A percentile compares a stretch with the other conserved stretches of the same genome.
Conservation (phyloP, 2,888 invertebrate genomes). For the Trichopoda pennipes region DNA sequence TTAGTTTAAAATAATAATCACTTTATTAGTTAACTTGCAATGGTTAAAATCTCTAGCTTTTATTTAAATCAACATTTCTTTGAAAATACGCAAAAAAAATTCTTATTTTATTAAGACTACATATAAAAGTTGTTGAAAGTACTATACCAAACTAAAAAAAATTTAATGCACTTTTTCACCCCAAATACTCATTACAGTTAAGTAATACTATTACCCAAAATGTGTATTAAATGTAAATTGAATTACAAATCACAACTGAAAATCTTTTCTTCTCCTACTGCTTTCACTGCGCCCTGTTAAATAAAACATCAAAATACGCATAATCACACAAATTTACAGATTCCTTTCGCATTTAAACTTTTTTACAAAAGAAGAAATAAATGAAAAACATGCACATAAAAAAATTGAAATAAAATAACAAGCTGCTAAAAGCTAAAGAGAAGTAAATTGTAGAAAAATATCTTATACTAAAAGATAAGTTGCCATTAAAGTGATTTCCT, state of each 20-base stretch:
- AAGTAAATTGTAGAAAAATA: constrained; percentile 63
- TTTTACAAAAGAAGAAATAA: constrained; percentile 30
- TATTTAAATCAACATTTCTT: neutral
- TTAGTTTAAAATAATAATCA: no score
- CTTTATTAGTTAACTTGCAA: no score
- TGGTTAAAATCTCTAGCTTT: no score
- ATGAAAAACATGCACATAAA: neutral
- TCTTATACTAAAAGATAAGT: constrained; percentile 66
- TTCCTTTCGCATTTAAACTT: constrained; percentile 63
- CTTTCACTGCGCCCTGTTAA: neutral
- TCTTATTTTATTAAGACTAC: neutral
- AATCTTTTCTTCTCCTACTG: constrained; percentile 19
- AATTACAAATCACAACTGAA: constrained; percentile 61
- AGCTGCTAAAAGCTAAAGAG: constrained; percentile 58
- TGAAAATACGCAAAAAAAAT: neutral
- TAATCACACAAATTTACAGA: constrained; percentile 52
- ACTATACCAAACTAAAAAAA: neutral
- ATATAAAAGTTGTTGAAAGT: neutral
- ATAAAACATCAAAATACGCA: constrained; percentile 20
- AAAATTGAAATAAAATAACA: constrained; percentile 47
- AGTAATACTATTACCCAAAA: constrained; percentile 44
- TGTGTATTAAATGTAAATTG: constrained; percentile 63
- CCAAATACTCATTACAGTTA: constrained; percentile 20
- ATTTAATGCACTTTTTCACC: constrained; percentile 31
- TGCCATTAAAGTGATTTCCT: constrained; percentile 68